phyloP scores from a whole-genome alignment of 2,113 vertebrate genomes.

The Coptodon bakossiorum region DNA sequence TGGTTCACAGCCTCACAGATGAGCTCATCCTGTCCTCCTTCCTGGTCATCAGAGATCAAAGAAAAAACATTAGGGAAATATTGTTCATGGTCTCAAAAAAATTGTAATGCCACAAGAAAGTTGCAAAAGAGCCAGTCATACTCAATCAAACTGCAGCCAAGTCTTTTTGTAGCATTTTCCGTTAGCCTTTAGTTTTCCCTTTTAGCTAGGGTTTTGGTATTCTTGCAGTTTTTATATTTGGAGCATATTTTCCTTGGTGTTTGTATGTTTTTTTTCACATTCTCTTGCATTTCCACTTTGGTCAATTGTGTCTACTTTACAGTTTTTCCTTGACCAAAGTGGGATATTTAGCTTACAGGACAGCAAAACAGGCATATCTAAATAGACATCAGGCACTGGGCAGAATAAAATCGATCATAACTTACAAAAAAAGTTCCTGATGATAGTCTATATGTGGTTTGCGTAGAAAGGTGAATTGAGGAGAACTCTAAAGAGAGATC shows the following conservation, averaged over 20 bases:
- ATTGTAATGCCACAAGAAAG: background rate
- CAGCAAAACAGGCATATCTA: background rate
- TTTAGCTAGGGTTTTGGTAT: background rate
- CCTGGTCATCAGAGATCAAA: background rate
- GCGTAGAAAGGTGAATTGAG: background rate
- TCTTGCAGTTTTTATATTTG: background rate
- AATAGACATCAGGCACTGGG: background rate
- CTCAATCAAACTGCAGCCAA: background rate
- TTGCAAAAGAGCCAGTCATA: background rate
- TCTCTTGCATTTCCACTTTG: background rate
- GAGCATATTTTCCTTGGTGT: background rate
- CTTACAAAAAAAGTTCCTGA: background rate
- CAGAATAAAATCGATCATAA: background rate
- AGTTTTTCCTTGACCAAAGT: background rate
- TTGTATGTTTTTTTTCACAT: accelerated
- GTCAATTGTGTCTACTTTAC: background rate
- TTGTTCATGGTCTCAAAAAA: background rate
- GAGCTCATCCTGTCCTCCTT: conserved; percentile 19
- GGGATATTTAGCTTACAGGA: background rate
- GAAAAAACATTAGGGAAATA: background rate
- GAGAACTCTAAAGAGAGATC: background rate
- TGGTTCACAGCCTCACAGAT: background rate
- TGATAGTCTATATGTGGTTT: background rate
- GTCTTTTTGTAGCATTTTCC: background rate
- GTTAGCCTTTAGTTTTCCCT: background rate